Evolutionary conservation across 2,888 invertebrate genomes (phyloP), one percentile per base, ranked within the genome.

Genomic region (Neocrepidodera transversa): DNA sequence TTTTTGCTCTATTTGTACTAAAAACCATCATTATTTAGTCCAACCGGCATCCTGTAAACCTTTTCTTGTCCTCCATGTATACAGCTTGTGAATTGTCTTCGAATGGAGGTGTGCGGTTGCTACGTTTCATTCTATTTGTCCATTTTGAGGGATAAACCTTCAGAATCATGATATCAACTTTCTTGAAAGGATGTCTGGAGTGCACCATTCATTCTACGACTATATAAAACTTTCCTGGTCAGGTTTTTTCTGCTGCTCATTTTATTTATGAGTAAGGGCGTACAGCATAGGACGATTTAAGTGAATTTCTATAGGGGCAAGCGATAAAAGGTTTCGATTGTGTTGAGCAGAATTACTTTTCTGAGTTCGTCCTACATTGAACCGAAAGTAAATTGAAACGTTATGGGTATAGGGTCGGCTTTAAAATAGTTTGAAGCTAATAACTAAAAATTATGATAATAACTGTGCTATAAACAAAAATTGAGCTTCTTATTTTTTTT

Each of bases 151-250:
- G 68, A 69, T 70, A 69, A 69, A 68, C 70, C 71, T 65, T 58
- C 68, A 67, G 68, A 68, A 71, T 71, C 67, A 68, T 67, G 69
- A 70, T 71, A 70, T 71, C 71, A 68, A 71, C 56, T 71, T 71
- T 66, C 69, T 69, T 67, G 70, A 68, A 71, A 69, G 42, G 49
- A 43, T 28, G 47, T 45, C 47, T 53, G 35, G 23, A 53, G 53
- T 45, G 20, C 7, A 11, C 43, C 35, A 35, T 35, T 35, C 61
- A 61, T 61, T 61, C 57, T 61, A 45, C 26, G 50, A 48, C 40
- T 47, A 26, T 52, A 58, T 56, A 50, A 55, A 59, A 59, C 56
- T 55, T 48, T 18, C 20, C 30, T 11, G 51, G 51, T 32, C 47
- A 42, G 54, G 43, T 30, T 42, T 56, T 53, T 53, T 51, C 16